Base-by-base conservation (phyloP, 1,140 invertebrate genomes). In the Bombus turneri region DNA sequence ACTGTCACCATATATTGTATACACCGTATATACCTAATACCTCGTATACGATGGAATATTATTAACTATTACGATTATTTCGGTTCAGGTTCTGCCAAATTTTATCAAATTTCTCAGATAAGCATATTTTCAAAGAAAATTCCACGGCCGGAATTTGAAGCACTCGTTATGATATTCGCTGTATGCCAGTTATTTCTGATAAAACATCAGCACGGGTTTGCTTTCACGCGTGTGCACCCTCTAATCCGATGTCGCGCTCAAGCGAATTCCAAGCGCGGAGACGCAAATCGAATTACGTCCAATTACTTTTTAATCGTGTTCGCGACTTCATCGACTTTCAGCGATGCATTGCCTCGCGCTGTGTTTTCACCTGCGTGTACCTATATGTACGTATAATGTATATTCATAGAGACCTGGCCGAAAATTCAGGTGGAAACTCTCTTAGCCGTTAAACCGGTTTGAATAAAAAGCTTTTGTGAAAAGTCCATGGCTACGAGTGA, bases 301-400 rank as follows among this genome's bases (percentile, higher is more conserved):
- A 64, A 74, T 82, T 75, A 82, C 39, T 82, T 74, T 82, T 74
- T 82, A 81, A 74, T 82, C 69, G 39, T 41, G 12, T 74, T 82
- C 57, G 28, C 53, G 39, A 62, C 39, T 74, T 43, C 57, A 37
- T 64, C 39, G 47, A n/a, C 25, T 73, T 75, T 43, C n/a, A 47
- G 22, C 37, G 2, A 22, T 22, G 47, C 47, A 22, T 22, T 53
- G 18, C 47, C 18, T 22, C 13, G 64, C 28, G 10, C 31, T 39
- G 28, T 43, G 34, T n/a, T 62, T 73, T 22, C 80, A 9, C 47
- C n/a, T 18, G 28, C 22, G 6, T 34, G n/a, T 25, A 31, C n/a
- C 1, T 18, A 25, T 3, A 78, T 6, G 25, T 66, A 31, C 18
- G 13, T 34, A 31, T n/a, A 22, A 53, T 53, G 47, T 53, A 34